Base-by-base conservation (phyloP, 2,797 vertebrate genomes). In the Hoplostethus mediterraneus region DNA sequence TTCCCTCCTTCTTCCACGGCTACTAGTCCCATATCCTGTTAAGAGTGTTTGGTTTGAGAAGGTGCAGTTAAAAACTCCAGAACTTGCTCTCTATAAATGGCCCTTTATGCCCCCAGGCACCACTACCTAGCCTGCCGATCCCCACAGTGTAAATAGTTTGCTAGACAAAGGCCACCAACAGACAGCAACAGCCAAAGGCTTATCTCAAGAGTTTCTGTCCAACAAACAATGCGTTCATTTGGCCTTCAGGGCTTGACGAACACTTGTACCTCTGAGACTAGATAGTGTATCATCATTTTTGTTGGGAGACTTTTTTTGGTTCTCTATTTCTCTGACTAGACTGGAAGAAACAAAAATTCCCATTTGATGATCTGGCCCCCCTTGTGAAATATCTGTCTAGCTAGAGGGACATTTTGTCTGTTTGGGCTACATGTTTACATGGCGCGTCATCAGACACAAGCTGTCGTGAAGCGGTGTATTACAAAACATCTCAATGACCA, bases 31-130 rank as follows among this genome's bases (percentile, higher is more conserved):
- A 76, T 83, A 81, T 87, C 85, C 84, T 90, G 74, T 88, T 77
- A 11, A 40, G 75, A 74, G 75, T 75, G 79, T 88, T 88, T 87
- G 79, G 82, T 81, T 89, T 85, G 72, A 87, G 70, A 83, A 82
- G 70, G 72, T 68, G 71, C 70, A 77, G 80, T 86, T 86, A 77
- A 81, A 91, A 89, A 65, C 73, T 71, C 78, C 60, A 76, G 76
- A 58, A 71, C 73, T 48, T 31, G 65, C 30, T 56, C 81, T 82
- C 58, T 77, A 73, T 89, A 87, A 92, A 85, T 9, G 64, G 25
- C 0, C 36, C 87, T 85, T 83, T 90, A 88, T 92, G 74, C 85
- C 82, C 63, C 1, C 7, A 74, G 79, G 82, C 79, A 54, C 71
- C 28, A 73, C 78, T 75, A 52, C 53, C 71, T 73, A 61, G 75